Evolutionary conservation across 2,888 invertebrate genomes (phyloP).

Genomic region (Gymnoscelis rufifasciata): DNA sequence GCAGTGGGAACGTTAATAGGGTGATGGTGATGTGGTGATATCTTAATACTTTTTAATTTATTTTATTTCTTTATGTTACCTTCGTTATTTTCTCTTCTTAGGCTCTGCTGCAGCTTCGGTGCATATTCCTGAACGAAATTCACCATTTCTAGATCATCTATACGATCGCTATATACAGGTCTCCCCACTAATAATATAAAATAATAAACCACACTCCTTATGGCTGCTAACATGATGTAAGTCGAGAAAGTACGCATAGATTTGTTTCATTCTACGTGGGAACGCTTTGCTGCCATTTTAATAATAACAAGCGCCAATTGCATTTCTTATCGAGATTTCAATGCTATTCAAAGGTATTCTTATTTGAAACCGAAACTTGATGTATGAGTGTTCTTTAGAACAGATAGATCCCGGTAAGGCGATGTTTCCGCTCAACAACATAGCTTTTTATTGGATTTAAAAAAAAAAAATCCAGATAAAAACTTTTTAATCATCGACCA

Average conservation of each 20-base stretch:
- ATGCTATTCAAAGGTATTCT: neutral
- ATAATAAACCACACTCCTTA: neutral
- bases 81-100: neutral
- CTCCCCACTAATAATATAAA: neutral
- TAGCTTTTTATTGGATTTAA: too few relatives aligned
- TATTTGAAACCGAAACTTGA: too few relatives aligned
- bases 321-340: neutral
- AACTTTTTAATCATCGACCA: too few relatives aligned
- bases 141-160: constrained; percentile 1
- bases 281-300: constrained; percentile 46
- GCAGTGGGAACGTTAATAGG: too few relatives aligned
- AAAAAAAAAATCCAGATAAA: too few relatives aligned
- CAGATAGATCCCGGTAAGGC: too few relatives aligned
- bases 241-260: constrained; percentile 7
- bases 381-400: too few relatives aligned
- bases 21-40: too few relatives aligned
- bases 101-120: neutral
- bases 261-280: constrained; percentile 34
- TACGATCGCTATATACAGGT: constrained; percentile 11
- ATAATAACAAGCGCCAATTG: constrained; percentile 29
- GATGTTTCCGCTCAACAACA: too few relatives aligned
- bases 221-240: constrained; percentile 17
- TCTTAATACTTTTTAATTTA: neutral
- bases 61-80: neutral
- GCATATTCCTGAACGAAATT: neutral